A percentile compares a stretch with the other conserved stretches of the same genome.
These are phyloP conservation scores for Brachyistius frenatus DNA, from an alignment of 2,113 vertebrate species.

Conservation along the genomic window DNA sequence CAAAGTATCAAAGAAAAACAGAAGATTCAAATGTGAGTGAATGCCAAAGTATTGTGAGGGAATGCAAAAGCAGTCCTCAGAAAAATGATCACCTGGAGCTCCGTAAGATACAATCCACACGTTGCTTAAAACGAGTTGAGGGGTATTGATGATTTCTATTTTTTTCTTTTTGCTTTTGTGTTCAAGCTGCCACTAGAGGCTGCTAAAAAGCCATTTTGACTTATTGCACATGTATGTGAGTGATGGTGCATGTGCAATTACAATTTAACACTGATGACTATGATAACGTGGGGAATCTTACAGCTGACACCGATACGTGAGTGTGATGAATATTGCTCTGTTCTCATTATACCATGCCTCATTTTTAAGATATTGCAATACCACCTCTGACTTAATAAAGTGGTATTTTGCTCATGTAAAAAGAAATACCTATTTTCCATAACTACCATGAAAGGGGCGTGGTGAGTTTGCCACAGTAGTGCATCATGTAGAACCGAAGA, in stretches of 20 bases:
- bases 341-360: conserved; percentile 28
- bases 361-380: conserved; percentile 43
- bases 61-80: too few species aligned
- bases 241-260: conserved; percentile 24
- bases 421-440: conserved; percentile 44
- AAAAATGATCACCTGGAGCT: too few species aligned
- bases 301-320: background rate
- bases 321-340: conserved; percentile 16
- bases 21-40: too few species aligned
- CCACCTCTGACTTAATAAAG: conserved; percentile 58
- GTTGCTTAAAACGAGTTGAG: too few species aligned
- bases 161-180: background rate
- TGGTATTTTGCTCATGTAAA: conserved; percentile 72
- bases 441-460: conserved; percentile 40
- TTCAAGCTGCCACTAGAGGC: background rate
- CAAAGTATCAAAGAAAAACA: too few species aligned
- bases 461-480: conserved; percentile 64
- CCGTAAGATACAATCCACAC: too few species aligned
- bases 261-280: conserved; percentile 13
- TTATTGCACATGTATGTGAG: conserved; percentile 42
- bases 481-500: conserved; percentile 67
- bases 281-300: conserved; percentile 5
- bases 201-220: conserved; percentile 17
- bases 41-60: too few species aligned
- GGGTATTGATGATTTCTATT: too few species aligned